Evolutionary conservation across 2,797 vertebrate genomes (phyloP).

Genomic region (Pseudochirops corinnae): DNA sequence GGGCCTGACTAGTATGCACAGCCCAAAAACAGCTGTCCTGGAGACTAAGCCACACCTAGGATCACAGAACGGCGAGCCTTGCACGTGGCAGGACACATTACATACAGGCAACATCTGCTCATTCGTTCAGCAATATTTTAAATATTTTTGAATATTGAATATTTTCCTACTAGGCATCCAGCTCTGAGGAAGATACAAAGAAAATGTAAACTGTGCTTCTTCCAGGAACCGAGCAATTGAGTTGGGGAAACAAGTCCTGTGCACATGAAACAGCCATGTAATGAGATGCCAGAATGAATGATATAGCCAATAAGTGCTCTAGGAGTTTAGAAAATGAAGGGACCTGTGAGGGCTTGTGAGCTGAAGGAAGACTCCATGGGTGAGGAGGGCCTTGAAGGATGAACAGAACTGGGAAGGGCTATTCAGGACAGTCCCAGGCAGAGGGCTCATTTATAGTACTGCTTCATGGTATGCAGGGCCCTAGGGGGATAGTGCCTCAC

Average conservation of each 20-base stretch:
- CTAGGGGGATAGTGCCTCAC: neutral
- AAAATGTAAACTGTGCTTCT: neutral
- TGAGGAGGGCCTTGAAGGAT: neutral
- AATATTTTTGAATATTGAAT: neutral
- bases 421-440: neutral
- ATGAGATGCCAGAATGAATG: slow-evolving; percentile 1
- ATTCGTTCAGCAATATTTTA: neutral
- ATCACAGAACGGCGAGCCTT: neutral
- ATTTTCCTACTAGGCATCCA: neutral
- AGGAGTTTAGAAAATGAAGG: neutral
- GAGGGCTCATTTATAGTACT: neutral
- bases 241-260: neutral
- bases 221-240: neutral
- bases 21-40: neutral
- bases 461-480: neutral
- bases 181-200: neutral
- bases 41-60: neutral
- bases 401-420: neutral
- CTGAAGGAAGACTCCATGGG: neutral
- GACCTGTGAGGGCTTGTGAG: neutral
- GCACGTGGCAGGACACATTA: neutral
- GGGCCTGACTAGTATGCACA: neutral
- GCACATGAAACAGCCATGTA: neutral
- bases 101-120: neutral
- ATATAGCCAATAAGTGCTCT: neutral